A percentile compares a stretch with the other conserved stretches of the same genome.
phyloP scores from a whole-genome alignment of 1,140 invertebrate genomes.

The Acromyrmex echinatior region DNA sequence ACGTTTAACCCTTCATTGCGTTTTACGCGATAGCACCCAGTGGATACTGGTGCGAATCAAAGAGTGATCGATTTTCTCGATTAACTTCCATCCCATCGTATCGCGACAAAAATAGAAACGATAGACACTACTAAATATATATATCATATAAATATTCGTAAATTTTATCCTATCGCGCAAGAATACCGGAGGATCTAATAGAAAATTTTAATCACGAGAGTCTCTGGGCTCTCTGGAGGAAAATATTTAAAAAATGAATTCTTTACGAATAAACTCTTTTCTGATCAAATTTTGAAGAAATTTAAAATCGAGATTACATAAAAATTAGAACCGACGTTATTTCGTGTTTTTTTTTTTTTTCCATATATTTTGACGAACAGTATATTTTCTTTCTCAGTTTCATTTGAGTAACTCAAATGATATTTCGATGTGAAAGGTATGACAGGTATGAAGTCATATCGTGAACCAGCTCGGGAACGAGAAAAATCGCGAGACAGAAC shows the following conservation, averaged over 20 bases:
- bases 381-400: background rate
- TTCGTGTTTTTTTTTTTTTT: background rate
- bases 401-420: conserved; percentile 48
- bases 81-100: conserved; percentile 35
- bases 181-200: background rate
- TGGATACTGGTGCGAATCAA: conserved; percentile 42
- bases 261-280: background rate
- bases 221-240: background rate
- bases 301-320: background rate
- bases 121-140: conserved; percentile 41
- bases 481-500: conserved; percentile 61
- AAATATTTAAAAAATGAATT: background rate
- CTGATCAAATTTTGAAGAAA: background rate
- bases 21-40: conserved; percentile 47
- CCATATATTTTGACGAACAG: background rate
- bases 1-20: conserved; percentile 47
- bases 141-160: conserved; percentile 30
- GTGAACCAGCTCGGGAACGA: conserved; percentile 2
- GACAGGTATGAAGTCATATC: conserved; percentile 58
- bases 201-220: conserved; percentile 2
- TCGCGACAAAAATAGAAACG: conserved; percentile 33
- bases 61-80: conserved; percentile 54
- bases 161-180: conserved; percentile 5
- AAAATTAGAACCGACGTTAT: background rate
- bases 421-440: conserved; percentile 61